Evolutionary conservation across 2,888 invertebrate species (phyloP).

Genomic region (Endotricha flammealis): DNA sequence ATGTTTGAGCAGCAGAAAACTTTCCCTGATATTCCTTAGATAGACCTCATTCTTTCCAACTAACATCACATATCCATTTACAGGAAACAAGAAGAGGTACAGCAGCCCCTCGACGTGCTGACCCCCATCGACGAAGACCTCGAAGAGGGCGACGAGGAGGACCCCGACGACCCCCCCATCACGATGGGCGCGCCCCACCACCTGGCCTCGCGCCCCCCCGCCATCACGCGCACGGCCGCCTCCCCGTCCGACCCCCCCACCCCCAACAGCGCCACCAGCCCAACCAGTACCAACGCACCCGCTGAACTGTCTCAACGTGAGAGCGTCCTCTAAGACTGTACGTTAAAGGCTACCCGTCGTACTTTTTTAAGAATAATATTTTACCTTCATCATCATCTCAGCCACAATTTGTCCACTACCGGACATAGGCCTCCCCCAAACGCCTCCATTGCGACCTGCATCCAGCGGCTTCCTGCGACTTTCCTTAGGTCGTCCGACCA

Average conservation of each 20-base stretch:
- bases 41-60: too few species aligned
- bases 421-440: too few species aligned
- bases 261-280: slow-evolving; percentile 79
- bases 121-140: slow-evolving; percentile 89
- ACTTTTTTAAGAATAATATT: too few species aligned
- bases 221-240: slow-evolving; percentile 88
- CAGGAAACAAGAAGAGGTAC: slow-evolving; percentile 78
- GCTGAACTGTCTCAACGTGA: slow-evolving; percentile 80
- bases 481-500: too few species aligned
- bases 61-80: too few species aligned
- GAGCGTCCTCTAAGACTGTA: slow-evolving; percentile 85
- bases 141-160: slow-evolving; percentile 85
- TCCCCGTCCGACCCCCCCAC: slow-evolving; percentile 74
- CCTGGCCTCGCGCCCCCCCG: slow-evolving; percentile 73
- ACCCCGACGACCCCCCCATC: slow-evolving; percentile 83
- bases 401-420: too few species aligned
- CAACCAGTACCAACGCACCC: slow-evolving; percentile 54
- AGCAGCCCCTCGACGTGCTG: slow-evolving; percentile 83
- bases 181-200: slow-evolving; percentile 80
- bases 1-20: too few species aligned
- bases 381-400: too few species aligned
- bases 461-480: too few species aligned
- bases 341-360: too few species aligned
- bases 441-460: too few species aligned
- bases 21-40: too few species aligned